Evolutionary conservation across 2,113 vertebrate species (phyloP).

Genomic region (Brachirus orientalis): DNA sequence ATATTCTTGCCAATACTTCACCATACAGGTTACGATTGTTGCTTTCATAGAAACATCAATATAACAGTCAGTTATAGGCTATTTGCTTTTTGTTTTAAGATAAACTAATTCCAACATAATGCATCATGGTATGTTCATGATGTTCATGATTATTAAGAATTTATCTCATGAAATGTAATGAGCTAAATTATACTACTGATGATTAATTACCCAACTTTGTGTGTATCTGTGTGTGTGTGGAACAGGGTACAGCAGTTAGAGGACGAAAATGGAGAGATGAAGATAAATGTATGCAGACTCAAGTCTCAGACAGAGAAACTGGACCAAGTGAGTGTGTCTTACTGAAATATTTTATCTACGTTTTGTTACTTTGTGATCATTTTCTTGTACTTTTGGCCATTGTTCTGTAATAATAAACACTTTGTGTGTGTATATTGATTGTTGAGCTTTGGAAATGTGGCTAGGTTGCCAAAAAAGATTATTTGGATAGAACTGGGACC

Average conservation of each 20-base stretch:
- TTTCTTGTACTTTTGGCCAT: too few relatives aligned
- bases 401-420: not conserved
- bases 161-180: too few relatives aligned
- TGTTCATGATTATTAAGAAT: too few relatives aligned
- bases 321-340: conserved; percentile 86
- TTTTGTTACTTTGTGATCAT: not conserved
- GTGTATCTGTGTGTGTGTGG: not conserved
- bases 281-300: conserved; percentile 85
- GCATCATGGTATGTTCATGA: too few relatives aligned
- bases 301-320: conserved; percentile 91
- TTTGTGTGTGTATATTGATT: not conserved
- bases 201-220: not conserved
- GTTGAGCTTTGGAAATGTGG: not conserved
- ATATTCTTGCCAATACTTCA: too few relatives aligned
- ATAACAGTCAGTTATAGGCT: too few relatives aligned
- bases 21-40: too few relatives aligned
- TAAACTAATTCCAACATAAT: too few relatives aligned
- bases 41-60: too few relatives aligned
- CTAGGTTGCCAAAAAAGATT: too few relatives aligned
- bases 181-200: not conserved
- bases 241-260: conserved; percentile 89
- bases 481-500: too few relatives aligned
- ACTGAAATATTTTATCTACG: not conserved
- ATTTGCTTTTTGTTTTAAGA: too few relatives aligned
- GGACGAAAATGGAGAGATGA: conserved; percentile 90